Evolutionary conservation across 2,797 vertebrate species (phyloP), one percentile per base, ranked within the genome.

Genomic region (Scolopax rusticola): DNA sequence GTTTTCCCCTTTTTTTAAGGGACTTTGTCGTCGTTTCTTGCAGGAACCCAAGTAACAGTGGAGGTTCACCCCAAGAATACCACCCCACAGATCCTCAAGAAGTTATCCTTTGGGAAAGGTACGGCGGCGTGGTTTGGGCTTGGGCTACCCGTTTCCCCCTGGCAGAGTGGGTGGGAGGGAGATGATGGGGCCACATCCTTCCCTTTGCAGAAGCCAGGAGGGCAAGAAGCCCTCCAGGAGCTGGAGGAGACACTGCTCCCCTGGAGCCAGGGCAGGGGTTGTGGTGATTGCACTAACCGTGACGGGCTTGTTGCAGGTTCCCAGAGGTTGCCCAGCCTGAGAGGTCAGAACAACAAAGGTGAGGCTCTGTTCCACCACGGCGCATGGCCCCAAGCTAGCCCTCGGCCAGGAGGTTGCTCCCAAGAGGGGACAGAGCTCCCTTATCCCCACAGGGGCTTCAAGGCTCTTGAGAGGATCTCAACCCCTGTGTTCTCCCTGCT

Each of bases 11-110:
- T 74, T 61, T 69, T 12, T 15, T 23, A 47, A 63, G 12, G 24
- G 33, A 45, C 30, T 59, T 83, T 60, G 23, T 68, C 28, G 1
- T 33, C 8, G 0, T 73, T 89, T 82, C 57, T 91, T 95, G 53
- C 96, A 98, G 98, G 96, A 93, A 98, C 98, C n/a, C 98, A 98
- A 64, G 91, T 98, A 94, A 98, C 97, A 0, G 98, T 98, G 65
- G 98, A 98, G 77, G 92, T 98, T 51, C 98, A 98, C 36, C 91
- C 84, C 15, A 93, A 81, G 89, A 92, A 98, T 1, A 63, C 95
- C 51, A 91, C 95, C 63, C 97, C 95, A 13, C 97, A 97, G 6
- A 76, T 98, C 17, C 81, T 98, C 75, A 98, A 98, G 95, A 98
- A 98, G 77, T 88, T 97, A 76, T 97, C 97, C 56, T 50, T 97